Evolutionary conservation across 2,888 invertebrate genomes (phyloP), one percentile per base, ranked within the genome.

Genomic region (Psylliodes chrysocephalus): DNA sequence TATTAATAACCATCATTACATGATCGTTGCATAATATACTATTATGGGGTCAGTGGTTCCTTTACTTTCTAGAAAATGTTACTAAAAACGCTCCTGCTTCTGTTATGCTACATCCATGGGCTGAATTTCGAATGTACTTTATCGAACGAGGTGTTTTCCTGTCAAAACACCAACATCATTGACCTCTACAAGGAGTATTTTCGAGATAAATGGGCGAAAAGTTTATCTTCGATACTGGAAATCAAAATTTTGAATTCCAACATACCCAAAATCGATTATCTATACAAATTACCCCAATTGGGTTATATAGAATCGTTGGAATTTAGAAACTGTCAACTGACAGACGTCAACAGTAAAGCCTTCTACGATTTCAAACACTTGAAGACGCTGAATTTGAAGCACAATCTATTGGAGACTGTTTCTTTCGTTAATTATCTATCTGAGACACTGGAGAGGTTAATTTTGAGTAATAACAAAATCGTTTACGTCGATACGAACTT

Each of bases 111-210:
- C 22, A 5, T 46, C n/a, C 22, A 3, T 4, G 46, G 12, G 22
- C n/a, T 19, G 22, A 22, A 46, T 22, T 22, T 5, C 4, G 46
- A 46, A 10, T 46, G 46, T 46, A 22, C 14, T 8, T 46, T 46
- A 22, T 46, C 25, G 22, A 46, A 19, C 8, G 46, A 46, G 22
- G n/a, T 46, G 1, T 46, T 56, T 19, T 56, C 33, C 0, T 56
- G 56, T 19, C 19, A 56, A 44, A 12, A 18, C 18, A 56, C 19
- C 10, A 14, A 12, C 18, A n/a, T 56, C n/a, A 28, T 18, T 1
- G 56, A 46, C 33, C 5, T 56, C 15, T 56, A 46, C 56, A 56
- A 46, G 30, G 46, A 56, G 8, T 56, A 30, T 30, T 56, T 46
- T 14, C 19, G 18, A 18, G 56, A 30, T 28, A 18, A 44, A 33